Conservation (phyloP, 1,140 invertebrate species). For the Protaetia brevitarsis region DNA sequence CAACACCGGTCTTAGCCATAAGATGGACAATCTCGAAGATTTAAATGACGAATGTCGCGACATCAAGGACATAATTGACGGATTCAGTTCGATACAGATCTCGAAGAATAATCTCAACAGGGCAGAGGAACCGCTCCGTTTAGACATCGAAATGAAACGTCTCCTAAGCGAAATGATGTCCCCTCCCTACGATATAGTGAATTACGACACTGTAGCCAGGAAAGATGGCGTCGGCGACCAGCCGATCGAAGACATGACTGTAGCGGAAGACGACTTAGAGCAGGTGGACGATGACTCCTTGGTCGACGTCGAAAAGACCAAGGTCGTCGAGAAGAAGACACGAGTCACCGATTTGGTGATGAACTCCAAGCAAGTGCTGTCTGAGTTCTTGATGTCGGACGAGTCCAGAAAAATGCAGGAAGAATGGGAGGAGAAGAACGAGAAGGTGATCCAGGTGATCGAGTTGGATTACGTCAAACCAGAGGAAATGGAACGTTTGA, state of each 20-base stretch:
- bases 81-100: conserved; percentile 23
- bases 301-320: conserved; percentile 2
- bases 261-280: not conserved
- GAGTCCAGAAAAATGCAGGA: conserved; percentile 29
- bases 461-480: conserved; percentile 28
- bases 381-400: conserved; percentile 25
- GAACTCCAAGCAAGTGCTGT: conserved; percentile 32
- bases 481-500: not conserved
- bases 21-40: not conserved
- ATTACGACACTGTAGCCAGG: conserved; percentile 21
- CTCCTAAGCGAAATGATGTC: conserved; percentile 24
- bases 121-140: conserved; percentile 14
- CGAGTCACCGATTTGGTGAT: conserved; percentile 34
- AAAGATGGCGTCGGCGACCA: conserved; percentile 29
- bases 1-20: not conserved
- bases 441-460: conserved; percentile 32
- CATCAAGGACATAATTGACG: conserved; percentile 28
- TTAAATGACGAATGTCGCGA: not conserved
- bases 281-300: not conserved
- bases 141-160: conserved; percentile 29
- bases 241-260: not conserved
- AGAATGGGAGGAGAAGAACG: conserved; percentile 33
- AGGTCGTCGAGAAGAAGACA: conserved; percentile 32
- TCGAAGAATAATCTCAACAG: not conserved
- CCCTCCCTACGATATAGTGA: conserved; percentile 23